Evolutionary conservation across 2,797 vertebrate genomes (phyloP).

Genomic region (Pampus argenteus): DNA sequence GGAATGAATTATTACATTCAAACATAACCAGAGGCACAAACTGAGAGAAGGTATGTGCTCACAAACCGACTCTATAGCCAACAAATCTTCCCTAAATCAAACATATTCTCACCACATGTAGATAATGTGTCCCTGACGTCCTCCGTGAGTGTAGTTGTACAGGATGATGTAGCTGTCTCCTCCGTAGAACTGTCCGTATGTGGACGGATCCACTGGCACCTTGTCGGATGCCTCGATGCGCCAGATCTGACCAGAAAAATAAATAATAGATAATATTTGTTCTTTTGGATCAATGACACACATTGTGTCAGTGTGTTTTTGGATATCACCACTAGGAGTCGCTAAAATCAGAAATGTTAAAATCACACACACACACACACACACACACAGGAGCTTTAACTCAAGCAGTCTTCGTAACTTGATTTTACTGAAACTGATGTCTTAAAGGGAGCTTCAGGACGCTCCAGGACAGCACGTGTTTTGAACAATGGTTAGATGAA

Average conservation of each 20-base stretch:
- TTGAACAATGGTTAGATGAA: too few species aligned
- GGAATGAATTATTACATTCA: not conserved
- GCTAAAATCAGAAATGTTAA: too few species aligned
- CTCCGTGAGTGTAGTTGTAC: slow-evolving; percentile 90
- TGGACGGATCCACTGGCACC: slow-evolving; percentile 86
- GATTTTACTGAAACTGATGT: too few species aligned
- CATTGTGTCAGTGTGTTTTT: too few species aligned
- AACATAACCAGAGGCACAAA: not conserved
- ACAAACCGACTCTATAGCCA: not conserved
- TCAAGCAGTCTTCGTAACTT: too few species aligned
- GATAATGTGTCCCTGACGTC: slow-evolving; percentile 94
- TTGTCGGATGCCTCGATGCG: slow-evolving; percentile 93
- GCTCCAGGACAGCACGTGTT: too few species aligned
- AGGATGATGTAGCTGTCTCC: slow-evolving; percentile 99
- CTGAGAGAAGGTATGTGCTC: not conserved
- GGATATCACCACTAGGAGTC: too few species aligned
- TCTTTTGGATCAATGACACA: too few species aligned
- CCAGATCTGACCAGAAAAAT: slow-evolving; percentile 91
- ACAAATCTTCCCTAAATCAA: not conserved
- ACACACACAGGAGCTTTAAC: too few species aligned
- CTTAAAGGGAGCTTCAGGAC: too few species aligned
- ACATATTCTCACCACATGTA: slow-evolving; percentile 93
- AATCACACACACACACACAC: too few species aligned
- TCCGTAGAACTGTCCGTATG: slow-evolving; percentile 94
- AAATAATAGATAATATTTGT: too few species aligned